A percentile compares a stretch with the other conserved stretches of the same genome.
Conservation (phyloP, 2,113 vertebrate genomes). For the Orientallactaga bullata region DNA sequence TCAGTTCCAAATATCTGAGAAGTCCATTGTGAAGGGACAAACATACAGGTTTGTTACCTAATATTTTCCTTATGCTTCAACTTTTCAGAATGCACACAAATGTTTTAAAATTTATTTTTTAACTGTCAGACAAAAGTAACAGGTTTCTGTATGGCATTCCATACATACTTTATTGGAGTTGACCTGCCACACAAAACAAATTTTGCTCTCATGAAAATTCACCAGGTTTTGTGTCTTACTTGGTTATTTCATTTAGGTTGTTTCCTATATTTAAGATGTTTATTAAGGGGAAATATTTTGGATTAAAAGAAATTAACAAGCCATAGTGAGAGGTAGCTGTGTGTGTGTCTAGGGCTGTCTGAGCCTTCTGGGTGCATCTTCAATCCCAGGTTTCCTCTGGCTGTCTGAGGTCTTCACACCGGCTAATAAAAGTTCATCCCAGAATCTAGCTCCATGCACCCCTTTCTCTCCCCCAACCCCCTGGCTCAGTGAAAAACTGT, state of each 20-base stretch:
- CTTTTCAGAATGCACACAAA: not conserved
- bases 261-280: not conserved
- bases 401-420: not conserved
- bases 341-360: too few species aligned
- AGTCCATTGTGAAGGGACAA: not conserved
- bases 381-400: not conserved
- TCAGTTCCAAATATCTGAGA: not conserved
- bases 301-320: not conserved
- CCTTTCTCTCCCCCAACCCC: too few species aligned
- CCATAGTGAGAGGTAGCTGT: not conserved
- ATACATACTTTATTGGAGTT: not conserved
- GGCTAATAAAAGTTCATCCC: not conserved
- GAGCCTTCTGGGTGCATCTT: too few species aligned
- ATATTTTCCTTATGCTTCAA: not conserved
- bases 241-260: not conserved
- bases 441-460: not conserved
- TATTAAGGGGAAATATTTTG: not conserved
- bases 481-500: not conserved
- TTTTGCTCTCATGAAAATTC: not conserved
- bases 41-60: not conserved
- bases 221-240: not conserved
- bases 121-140: not conserved
- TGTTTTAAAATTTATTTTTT: not conserved
- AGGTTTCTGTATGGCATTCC: not conserved
- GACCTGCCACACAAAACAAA: not conserved